A percentile compares a stretch with the other conserved stretches of the same genome.
phyloP scores from a whole-genome alignment of 1,140 invertebrate species.

The Drosophila truncata region DNA sequence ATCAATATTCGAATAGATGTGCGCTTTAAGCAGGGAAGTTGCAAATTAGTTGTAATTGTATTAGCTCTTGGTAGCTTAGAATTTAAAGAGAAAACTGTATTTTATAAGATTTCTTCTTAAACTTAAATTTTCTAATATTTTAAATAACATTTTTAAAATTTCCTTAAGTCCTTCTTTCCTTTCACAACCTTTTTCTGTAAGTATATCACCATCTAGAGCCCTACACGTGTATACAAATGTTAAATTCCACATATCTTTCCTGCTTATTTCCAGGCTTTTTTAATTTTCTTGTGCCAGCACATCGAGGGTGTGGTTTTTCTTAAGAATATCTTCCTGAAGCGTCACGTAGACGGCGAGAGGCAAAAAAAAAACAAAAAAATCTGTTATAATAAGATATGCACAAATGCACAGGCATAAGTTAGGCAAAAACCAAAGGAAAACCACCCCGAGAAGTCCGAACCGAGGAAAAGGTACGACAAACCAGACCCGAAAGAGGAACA shows the following conservation, averaged over 20 bases:
- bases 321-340: constrained; percentile 41
- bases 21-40: not conserved
- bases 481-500: constrained; percentile 37
- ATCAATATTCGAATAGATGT: constrained; percentile 6
- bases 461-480: constrained; percentile 20
- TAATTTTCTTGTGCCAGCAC: constrained; percentile 20
- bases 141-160: not conserved
- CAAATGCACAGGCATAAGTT: constrained; percentile 78
- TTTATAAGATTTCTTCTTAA: not conserved
- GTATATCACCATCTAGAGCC: not conserved
- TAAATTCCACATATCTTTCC: constrained; percentile 11
- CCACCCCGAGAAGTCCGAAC: constrained; percentile 9
- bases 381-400: constrained; percentile 79
- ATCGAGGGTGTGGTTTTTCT: constrained; percentile 39
- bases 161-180: not conserved
- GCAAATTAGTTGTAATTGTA: not conserved
- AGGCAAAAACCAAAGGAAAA: constrained; percentile 37
- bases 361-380: constrained; percentile 47
- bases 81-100: too few relatives aligned
- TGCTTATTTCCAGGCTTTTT: constrained; percentile 2
- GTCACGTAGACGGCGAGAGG: constrained; percentile 67
- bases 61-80: not conserved
- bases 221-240: constrained; percentile 3
- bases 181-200: not conserved
- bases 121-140: not conserved